Conservation (phyloP, 2,113 vertebrate species). For the human region GRCh38 chr11:107703501-107704000, state of each 20-base stretch:
- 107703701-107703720: neutral
- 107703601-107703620: neutral
- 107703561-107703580: neutral
- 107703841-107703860: neutral
- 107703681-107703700: neutral
- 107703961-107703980: neutral
- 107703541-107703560: neutral
- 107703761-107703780: neutral
- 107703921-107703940: neutral
- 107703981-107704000: neutral
- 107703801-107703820: neutral
- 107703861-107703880: neutral
- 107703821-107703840: neutral
- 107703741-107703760: neutral
- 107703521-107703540: rapidly evolving
- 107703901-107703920: neutral
- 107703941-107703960: neutral
- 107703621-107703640: neutral
- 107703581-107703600: neutral
- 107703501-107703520: neutral
- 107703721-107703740: neutral
- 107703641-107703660: neutral
- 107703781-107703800: neutral
- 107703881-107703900: neutral
- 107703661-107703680: neutral